Base-by-base conservation (phyloP, 1,140 invertebrate genomes). In the Pseudomyrmex cubaensis region DNA sequence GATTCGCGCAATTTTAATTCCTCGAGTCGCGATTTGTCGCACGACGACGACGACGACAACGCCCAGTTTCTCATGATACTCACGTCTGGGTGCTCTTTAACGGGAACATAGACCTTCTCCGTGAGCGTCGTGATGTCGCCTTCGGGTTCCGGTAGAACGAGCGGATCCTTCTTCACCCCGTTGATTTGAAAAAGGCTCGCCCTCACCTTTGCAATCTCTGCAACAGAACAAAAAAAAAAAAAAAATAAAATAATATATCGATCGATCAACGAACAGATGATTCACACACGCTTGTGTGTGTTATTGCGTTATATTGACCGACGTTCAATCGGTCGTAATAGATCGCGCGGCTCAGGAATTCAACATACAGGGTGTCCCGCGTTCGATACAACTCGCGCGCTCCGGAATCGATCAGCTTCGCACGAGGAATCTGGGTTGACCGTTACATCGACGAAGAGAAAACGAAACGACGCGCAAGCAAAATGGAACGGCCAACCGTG, bases 41-140 rank as follows among this genome's bases (percentile, higher is more conserved):
- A 7, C 35, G 35, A 35, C 35, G 5, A 35, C n/a, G n/a, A n/a
- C 35, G 4, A 35, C 5, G 35, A 35, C 35, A 5, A 7, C 35
- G 35, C 35, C 5, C 20, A 72, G 35, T 66, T 15, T 25, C 52
- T 66, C 48, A 52, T 10, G 48, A n/a, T 56, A 98, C 98, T 98
- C 96, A 99, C 99, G 94, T 99, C 99, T 95, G 99, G 99, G 95
- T 99, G 98, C 95, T 99, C 99, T 96, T 99, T 99, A 87, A 99
- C 98, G 94, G 99, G 99, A 92, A 99, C 99, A 95, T 99, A 99
- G 90, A 99, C 98, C 97, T 99, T 99, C 96, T 99, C 99, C 95
- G 98, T 98, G 89, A 99, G 96, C 91, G 98, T 98, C 80, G 98
- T 97, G 87, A 98, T 95, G 89, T 98, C 96, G 59, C 99, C 99